Base-by-base conservation (phyloP, 2,113 vertebrate genomes). In the Tauraco erythrolophus region DNA sequence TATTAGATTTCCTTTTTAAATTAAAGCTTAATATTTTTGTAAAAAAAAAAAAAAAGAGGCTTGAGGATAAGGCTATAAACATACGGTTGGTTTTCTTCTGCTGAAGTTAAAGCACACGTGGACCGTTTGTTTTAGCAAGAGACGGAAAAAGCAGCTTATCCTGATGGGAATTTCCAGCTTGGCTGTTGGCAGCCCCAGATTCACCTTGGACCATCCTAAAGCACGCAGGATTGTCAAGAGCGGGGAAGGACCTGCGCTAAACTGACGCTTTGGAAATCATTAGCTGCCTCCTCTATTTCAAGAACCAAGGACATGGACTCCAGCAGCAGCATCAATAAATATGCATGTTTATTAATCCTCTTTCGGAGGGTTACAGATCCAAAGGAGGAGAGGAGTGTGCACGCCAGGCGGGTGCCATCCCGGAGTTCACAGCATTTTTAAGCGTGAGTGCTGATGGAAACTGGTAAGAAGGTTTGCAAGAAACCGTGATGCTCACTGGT, bases 341-440 rank as follows among this genome's bases (percentile, higher is more conserved):
- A 23, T 0, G 11, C 12, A 2, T 2, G 24, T 56, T 80, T 48
- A 27, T 83, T 33, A 70, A 79, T 64, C 9, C 4, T 21, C 28
- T 50, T 53, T 18, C 54, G 39, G 30, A 33, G 16, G 24, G 19
- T 70, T 66, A 8, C 11, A n/a, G 2, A 43, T n/a, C 8, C 31
- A 35, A 76, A 85, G n/a, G 41, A 12, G 7, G 24, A 79, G 45
- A 57, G 62, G 16, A 21, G 28, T 43, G 51, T 30, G 57, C 41
- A 31, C 1, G 2, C 25, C 53, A 33, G 48, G 37, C 41, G 27
- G 66, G 6, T 57, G 7, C 41, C 33, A 28, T 3, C 65, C 28
- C 0, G 1, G 28, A 27, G 22, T 19, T 70, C 0, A 0, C 37
- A 66, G 16, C 1, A 0, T 11, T 76, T 45, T 71, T 41, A 28